Base-by-base conservation (phyloP, 2,888 invertebrate genomes). In the Hololepta plana region DNA sequence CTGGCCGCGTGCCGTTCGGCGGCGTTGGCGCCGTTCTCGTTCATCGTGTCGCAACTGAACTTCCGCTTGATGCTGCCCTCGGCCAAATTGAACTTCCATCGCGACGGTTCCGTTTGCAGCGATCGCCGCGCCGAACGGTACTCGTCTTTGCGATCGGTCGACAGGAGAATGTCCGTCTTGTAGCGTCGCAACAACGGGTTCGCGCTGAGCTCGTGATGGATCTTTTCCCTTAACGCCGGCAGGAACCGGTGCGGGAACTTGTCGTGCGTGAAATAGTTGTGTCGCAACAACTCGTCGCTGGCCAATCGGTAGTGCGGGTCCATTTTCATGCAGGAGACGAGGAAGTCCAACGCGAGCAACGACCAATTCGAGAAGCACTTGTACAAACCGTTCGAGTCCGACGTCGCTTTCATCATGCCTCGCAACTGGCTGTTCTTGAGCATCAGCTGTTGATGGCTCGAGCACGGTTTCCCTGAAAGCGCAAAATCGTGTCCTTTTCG, bases 201-300 rank as follows among this genome's bases (percentile, higher is more conserved):
- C 4, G 43, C 59, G 41, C 64, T 61, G 33, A 66, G 60, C 41
- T 75, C 73, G 39, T 64, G 64, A 15, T 67, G 64, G 7, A 76
- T 60, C 46, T 66, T 67, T 32, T 66, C 62, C 22, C 68, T 52
- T 4, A 80, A 51, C 33, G 72, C 69, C 0, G 64, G 64, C n/a
- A 70, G 58, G 44, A 75, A 77, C 31, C 55, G 62, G 12, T 72
- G 70, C 4, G 64, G 59, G 39, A 79, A 79, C 12, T 62, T 59
- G 32, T 79, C 75, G 32, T 65, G 61, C 2, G 57, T 57, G 46
- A 80, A 79, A 41, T 72, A 70, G 31, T 53, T 49, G 43, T 76
- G 74, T 23, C 68, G 60, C 5, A 80, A 51, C n/a, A 80, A 54
- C 12, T 64, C 61, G 1, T 62, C 54, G 12, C 73, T 69, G 1